Evolutionary conservation across 2,888 invertebrate genomes (phyloP).

Genomic region (Axea sp.): DNA sequence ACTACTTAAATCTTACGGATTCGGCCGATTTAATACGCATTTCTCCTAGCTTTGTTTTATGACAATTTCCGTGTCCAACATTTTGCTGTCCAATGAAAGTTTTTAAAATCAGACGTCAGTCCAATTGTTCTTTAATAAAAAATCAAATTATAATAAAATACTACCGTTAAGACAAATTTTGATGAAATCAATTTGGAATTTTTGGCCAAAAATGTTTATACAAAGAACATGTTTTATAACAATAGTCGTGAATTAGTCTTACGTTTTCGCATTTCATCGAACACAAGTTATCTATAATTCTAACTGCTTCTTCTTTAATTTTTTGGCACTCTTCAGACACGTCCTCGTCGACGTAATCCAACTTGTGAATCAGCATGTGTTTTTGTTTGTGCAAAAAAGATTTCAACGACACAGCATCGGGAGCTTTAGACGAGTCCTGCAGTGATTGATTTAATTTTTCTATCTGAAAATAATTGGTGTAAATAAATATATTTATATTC

Average conservation of each 20-base stretch:
- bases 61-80: no score
- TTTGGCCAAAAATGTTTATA: no score
- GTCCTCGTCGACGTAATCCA: constrained; percentile 68
- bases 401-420: constrained; percentile 59
- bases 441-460: constrained; percentile 66
- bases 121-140: no score
- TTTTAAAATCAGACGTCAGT: no score
- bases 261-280: constrained; percentile 66
- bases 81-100: no score
- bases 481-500: no score
- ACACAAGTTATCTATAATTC: constrained; percentile 71
- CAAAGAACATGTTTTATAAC: background rate
- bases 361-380: constrained; percentile 68
- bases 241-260: constrained; percentile 37
- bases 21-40: no score
- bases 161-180: no score
- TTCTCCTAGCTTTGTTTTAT: no score
- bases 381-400: constrained; percentile 71
- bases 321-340: constrained; percentile 68
- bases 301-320: constrained; percentile 68
- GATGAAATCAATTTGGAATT: no score
- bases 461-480: constrained; percentile 69
- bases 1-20: no score
- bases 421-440: constrained; percentile 41
- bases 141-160: no score